phyloP scores from a whole-genome alignment of 2,113 vertebrate genomes.

The Dicrurus megarhynchus region DNA sequence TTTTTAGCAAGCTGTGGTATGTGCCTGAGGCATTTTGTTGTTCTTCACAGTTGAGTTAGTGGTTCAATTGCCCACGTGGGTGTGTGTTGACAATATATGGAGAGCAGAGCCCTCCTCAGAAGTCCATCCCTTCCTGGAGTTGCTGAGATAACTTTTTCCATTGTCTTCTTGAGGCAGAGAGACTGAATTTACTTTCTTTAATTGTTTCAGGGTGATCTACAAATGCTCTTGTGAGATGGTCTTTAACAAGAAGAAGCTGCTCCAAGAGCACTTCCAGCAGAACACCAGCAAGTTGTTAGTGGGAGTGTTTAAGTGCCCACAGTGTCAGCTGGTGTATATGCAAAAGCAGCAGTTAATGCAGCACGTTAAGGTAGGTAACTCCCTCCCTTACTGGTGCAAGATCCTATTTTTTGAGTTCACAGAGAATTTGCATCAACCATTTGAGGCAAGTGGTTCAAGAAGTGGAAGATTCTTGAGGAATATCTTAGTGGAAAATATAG shows the following conservation, averaged over 20 bases:
- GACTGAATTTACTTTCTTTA: not conserved
- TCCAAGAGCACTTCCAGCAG: conserved; percentile 92
- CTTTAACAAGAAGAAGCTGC: conserved; percentile 91
- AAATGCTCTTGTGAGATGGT: conserved; percentile 93
- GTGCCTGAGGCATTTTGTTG: conserved; percentile 10
- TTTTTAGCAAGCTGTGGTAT: conserved; percentile 30
- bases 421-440: not conserved
- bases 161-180: not conserved
- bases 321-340: conserved; percentile 88
- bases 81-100: not conserved
- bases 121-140: not conserved
- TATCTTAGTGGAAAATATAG: not conserved
- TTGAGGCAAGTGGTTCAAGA: not conserved
- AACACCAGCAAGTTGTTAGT: conserved; percentile 81
- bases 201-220: conserved; percentile 85
- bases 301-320: conserved; percentile 92
- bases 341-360: conserved; percentile 91
- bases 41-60: not conserved
- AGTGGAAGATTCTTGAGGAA: not conserved
- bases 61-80: not conserved
- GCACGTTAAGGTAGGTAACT: conserved; percentile 88
- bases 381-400: not conserved
- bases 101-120: not conserved
- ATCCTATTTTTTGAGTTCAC: not conserved
- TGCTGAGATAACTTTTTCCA: not conserved